Base-by-base conservation (phyloP, 2,797 vertebrate genomes). In the Hozukius guyotensis region DNA sequence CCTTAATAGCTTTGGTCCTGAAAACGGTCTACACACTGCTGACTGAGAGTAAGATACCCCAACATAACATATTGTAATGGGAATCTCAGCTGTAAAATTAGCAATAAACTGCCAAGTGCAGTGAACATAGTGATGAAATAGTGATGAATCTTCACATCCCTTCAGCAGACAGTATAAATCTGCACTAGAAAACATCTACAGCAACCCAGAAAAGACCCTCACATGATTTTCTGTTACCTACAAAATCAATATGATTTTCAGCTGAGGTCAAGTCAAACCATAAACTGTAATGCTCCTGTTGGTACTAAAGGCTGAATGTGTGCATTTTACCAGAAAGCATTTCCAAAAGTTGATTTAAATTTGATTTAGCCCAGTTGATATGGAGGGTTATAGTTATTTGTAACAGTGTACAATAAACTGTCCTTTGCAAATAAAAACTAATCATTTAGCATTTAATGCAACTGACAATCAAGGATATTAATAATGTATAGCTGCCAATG, bases 61-160 rank as follows among this genome's bases (percentile, higher is more conserved):
- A 20, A 56, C 52, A 38, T 31, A 29, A 66, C 11, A 11, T 2
- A 34, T 20, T 49, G 14, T 49, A 46, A 75, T 55, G 38, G 20
- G 13, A 69, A 49, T 49, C 56, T n/a, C 12, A 1, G 20, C 32
- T 42, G n/a, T 68, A 42, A 78, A 78, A 82, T 64, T 67, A 68
- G 57, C 5, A 60, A 14, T 52, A 42, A 13, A 66, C 24, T 18
- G 7, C 42, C 6, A 24, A 25, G 20, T 18, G 25, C 38, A 62
- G n/a, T 8, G 7, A 64, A 29, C 56, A 57, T 36, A 5, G 20
- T 14, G 36, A 71, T 8, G 7, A 64, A 46, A 57, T 36, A 5
- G 20, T 20, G 52, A 73, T 68, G 29, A 49, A 57, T 38, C 59
- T n/a, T 34, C 16, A 46, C 67, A 32, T 25, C n/a, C 8, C 4